These are phyloP conservation scores for Phyllostomus hastatus DNA, from an alignment of 2,113 vertebrate species.

Conservation along the genomic window DNA sequence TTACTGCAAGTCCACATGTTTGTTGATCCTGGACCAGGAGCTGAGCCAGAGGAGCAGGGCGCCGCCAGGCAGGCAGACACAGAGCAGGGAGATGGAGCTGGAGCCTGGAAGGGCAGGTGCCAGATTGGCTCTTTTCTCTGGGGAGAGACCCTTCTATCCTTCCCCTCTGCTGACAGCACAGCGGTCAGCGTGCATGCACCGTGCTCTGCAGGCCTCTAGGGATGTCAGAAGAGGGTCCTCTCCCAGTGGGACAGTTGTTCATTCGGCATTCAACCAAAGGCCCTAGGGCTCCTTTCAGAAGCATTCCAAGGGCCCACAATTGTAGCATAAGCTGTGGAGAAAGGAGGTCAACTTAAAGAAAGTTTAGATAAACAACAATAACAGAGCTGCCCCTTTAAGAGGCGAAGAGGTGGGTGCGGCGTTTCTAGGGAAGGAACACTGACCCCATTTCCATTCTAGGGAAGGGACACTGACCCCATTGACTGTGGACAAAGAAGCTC, in stretches of 20 bases:
- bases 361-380: conserved; percentile 20
- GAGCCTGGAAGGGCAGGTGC: rapidly evolving
- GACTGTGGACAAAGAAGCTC: conserved; percentile 42
- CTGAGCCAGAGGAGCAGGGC: background rate
- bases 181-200: background rate
- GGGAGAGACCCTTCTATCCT: background rate
- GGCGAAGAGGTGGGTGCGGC: background rate
- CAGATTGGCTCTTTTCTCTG: background rate
- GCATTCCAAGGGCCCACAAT: background rate
- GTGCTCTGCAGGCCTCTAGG: background rate
- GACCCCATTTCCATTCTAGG: conserved; percentile 55
- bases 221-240: background rate
- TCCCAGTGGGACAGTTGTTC: background rate
- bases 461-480: conserved; percentile 47
- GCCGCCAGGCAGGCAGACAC: background rate
- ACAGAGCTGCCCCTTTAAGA: conserved; percentile 34
- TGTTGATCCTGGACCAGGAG: conserved; percentile 53
- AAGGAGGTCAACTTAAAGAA: conserved; percentile 54
- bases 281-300: conserved; percentile 32
- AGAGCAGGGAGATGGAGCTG: rapidly evolving
- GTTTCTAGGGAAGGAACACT: conserved; percentile 45
- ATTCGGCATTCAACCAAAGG: conserved; percentile 8
- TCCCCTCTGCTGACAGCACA: background rate
- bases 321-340: background rate
- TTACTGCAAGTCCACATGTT: conserved; percentile 68